Base-by-base conservation (phyloP, 1,140 invertebrate species). In the Bombus consobrinus region DNA sequence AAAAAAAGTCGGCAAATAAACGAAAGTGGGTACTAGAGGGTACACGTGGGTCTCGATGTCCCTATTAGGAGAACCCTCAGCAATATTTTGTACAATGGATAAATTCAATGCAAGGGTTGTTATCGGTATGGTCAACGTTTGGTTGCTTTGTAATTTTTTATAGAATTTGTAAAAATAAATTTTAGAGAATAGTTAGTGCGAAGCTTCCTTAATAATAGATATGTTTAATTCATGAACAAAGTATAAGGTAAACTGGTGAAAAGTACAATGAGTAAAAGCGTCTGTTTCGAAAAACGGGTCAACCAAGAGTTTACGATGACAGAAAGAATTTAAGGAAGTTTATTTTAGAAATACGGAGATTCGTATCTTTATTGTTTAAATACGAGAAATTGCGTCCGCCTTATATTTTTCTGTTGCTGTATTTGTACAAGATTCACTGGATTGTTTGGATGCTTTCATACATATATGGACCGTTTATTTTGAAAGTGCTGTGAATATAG, bases 281-380 rank as follows among this genome's bases (percentile, higher is more conserved):
- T 41, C 25, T 41, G 28, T 41, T 72, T 72, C 13, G 39, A 25
- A 25, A 43, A 72, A 43, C 69, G 39, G 39, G 69, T 72, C 69
- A 41, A 39, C 39, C 39, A 8, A 43, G 39, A 72, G 39, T 72
- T n/a, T 72, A 72, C 39, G 3, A 13, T 8, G 69, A 41, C 25
- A 41, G 39, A 41, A 72, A 72, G 28, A 41, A 72, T 72, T 41
- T 72, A 25, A 72, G 28, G 39, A 72, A 72, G 69, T 72, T 72
- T 72, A n/a, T 39, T 39, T 39, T 39, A 39, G 25, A 71, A 39
- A 25, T 28, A 71, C 12, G 9, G 10, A 3, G 10, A 13, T 5
- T 72, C 13, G 28, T 22, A 53, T 53, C 18, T 72, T 13, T 18
- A 72, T 72, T 72, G 39, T 72, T 72, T 72, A 72, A 72, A 72